Evolutionary conservation across 2,797 vertebrate species (phyloP).

Genomic region (Tamandua tetradactyla): DNA sequence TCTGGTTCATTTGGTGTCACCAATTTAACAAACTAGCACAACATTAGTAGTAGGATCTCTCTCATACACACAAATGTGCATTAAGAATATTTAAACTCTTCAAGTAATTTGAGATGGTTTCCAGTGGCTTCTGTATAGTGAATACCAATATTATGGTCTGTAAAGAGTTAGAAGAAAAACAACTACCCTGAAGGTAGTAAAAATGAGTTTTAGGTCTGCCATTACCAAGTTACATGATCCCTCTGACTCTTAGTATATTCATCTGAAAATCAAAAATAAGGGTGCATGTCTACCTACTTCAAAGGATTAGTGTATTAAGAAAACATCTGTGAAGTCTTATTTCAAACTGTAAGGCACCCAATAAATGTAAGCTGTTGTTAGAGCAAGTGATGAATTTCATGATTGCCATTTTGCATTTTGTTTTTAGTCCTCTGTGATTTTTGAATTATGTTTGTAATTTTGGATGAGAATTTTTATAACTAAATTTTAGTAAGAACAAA

Average conservation of each 20-base stretch:
- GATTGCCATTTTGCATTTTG: conserved; percentile 61
- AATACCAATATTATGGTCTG: conserved; percentile 2
- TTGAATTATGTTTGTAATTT: conserved; percentile 66
- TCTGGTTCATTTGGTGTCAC: not conserved
- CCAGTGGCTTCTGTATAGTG: not conserved
- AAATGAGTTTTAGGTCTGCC: conserved; percentile 27
- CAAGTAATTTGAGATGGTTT: not conserved
- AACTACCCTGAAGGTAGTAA: not conserved
- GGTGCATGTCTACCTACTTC: conserved; percentile 41
- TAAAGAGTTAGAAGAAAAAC: not conserved
- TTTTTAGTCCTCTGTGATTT: conserved; percentile 45
- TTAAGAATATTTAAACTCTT: not conserved
- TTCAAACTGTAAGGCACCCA: conserved; percentile 45
- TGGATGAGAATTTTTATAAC: conserved; percentile 37
- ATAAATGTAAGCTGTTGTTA: conserved; percentile 59
- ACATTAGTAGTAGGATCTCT: not conserved
- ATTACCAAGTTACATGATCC: conserved; percentile 40
- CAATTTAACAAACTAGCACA: not conserved
- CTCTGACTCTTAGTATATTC: conserved; percentile 40
- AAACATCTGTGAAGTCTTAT: conserved; percentile 60
- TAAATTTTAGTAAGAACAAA: conserved; percentile 59
- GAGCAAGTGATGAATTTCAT: conserved; percentile 33
- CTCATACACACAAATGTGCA: not conserved
- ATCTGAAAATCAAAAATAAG: conserved; percentile 55
- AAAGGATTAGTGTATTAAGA: conserved; percentile 59